These are phyloP conservation scores for Gymnoscopelus braueri DNA, from an alignment of 2,797 vertebrate genomes.

Conservation along the genomic window DNA sequence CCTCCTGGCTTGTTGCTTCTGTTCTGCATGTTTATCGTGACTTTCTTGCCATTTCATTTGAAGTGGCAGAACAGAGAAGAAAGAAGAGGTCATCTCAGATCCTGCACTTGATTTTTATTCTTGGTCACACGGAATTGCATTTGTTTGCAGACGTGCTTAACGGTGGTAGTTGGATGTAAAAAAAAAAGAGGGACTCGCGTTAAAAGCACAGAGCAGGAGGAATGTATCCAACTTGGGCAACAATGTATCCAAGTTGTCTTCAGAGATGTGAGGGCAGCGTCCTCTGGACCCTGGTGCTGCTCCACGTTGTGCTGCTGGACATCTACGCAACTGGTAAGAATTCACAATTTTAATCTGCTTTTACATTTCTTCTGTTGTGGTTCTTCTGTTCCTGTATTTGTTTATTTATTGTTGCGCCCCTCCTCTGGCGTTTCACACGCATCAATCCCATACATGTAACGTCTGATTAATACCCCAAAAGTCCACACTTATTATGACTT, in stretches of 20 bases:
- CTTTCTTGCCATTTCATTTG: background rate
- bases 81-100: too few relatives aligned
- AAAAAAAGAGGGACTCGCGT: slow-evolving; percentile 33
- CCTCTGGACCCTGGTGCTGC: slow-evolving; percentile 69
- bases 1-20: slow-evolving; percentile 5
- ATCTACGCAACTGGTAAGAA: slow-evolving; percentile 76
- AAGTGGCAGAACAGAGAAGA: background rate
- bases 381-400: background rate
- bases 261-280: slow-evolving; percentile 72
- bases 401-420: too few relatives aligned
- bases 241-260: too few relatives aligned
- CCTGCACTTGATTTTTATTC: background rate
- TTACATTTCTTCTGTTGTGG: background rate
- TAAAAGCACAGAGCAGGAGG: slow-evolving; percentile 67
- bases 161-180: slow-evolving; percentile 76
- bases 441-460: background rate
- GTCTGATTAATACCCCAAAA: background rate
- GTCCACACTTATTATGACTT: too few relatives aligned
- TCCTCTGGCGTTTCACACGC: background rate
- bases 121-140: slow-evolving; percentile 24
- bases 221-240: slow-evolving; percentile 73
- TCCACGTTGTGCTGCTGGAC: slow-evolving; percentile 61
- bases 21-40: slow-evolving; percentile 13
- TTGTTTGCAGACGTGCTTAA: slow-evolving; percentile 30
- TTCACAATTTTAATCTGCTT: background rate